phyloP scores from a whole-genome alignment of 1,140 invertebrate genomes.

The Wasmannia auropunctata region DNA sequence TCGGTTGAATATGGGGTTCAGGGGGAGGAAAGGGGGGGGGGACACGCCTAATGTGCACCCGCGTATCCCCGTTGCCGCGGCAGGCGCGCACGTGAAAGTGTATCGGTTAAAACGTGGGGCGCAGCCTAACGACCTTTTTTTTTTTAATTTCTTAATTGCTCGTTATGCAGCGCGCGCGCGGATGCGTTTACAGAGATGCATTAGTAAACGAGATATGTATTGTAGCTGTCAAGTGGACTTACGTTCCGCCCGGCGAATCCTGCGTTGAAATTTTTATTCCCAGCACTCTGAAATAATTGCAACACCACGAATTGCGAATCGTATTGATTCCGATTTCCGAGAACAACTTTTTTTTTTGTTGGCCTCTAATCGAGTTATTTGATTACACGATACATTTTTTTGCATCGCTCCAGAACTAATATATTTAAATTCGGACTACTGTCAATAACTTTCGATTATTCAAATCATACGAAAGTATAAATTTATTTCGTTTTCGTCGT shows the following conservation, averaged over 20 bases:
- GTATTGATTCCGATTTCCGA: background rate
- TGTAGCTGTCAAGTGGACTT: background rate
- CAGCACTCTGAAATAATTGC: background rate
- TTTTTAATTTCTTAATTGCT: constrained; percentile 51
- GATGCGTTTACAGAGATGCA: constrained; percentile 18
- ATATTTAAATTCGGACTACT: background rate
- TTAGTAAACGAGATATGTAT: constrained; percentile 29
- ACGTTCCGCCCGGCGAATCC: background rate
- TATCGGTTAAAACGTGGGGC: constrained; percentile 57
- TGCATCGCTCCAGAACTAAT: background rate
- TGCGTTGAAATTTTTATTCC: background rate
- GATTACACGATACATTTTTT: background rate
- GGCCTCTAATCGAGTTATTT: background rate
- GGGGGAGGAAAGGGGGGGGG: constrained; percentile 5
- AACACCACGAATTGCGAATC: background rate
- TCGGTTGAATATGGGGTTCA: constrained; percentile 72
- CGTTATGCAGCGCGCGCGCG: constrained; percentile 8
- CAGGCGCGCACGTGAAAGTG: constrained; percentile 63
- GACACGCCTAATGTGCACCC: constrained; percentile 73
- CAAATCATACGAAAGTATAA: background rate
- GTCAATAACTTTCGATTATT: background rate
- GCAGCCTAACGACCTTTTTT: constrained; percentile 14
- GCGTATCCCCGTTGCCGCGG: constrained; percentile 59
- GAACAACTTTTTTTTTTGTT: background rate
- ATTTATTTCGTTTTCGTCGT: background rate